Conservation (phyloP, 1,140 invertebrate genomes). For the Listronotus oregonensis region DNA sequence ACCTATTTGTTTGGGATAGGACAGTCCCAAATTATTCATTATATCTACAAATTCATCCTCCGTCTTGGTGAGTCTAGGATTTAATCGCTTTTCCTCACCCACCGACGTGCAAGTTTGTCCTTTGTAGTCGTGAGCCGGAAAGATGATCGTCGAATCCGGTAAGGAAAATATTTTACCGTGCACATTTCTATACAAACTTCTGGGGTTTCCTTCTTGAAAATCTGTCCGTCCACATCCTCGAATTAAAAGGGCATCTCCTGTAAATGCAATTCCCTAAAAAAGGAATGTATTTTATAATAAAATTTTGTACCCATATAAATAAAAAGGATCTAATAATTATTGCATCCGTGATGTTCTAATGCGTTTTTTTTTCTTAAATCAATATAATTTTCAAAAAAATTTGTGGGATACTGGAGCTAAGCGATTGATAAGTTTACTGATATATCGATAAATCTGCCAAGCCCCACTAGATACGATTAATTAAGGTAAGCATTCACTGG, state of each 20-base stretch:
- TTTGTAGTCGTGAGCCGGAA: constrained; percentile 96
- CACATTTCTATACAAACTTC: constrained; percentile 85
- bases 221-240: constrained; percentile 86
- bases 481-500: no score
- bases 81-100: constrained; percentile 88
- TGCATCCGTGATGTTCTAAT: no score
- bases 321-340: no score
- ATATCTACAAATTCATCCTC: constrained; percentile 87
- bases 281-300: no score
- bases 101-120: constrained; percentile 86
- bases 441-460: no score
- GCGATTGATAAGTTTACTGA: no score
- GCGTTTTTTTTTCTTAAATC: no score
- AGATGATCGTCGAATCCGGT: constrained; percentile 83
- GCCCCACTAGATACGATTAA: no score
- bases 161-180: constrained; percentile 88
- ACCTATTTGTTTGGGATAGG: constrained; percentile 70
- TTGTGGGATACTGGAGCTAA: no score
- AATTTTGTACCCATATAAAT: no score
- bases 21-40: constrained; percentile 93
- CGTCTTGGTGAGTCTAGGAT: constrained; percentile 87
- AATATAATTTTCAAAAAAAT: no score
- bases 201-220: constrained; percentile 84
- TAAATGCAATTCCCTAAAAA: constrained; percentile 82
- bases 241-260: constrained; percentile 91